These are phyloP conservation scores for Hetaerina americana DNA, from an alignment of 1,140 invertebrate species.

Conservation along the genomic window DNA sequence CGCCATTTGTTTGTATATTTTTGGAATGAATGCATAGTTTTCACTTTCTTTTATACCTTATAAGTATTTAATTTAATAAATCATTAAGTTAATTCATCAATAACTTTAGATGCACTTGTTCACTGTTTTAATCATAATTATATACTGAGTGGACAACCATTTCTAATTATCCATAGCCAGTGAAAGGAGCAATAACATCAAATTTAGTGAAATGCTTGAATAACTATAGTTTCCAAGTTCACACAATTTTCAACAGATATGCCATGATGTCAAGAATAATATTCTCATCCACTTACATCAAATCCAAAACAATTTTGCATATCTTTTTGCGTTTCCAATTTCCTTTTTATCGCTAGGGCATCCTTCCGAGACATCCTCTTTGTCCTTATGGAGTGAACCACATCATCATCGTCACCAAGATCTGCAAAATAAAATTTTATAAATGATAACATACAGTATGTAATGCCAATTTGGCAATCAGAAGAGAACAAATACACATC, in stretches of 20 bases:
- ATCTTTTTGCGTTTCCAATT: conserved; percentile 43
- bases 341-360: conserved; percentile 26
- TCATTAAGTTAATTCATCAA: no score
- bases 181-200: background rate
- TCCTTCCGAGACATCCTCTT: conserved; percentile 17
- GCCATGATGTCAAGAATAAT: background rate
- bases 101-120: no score
- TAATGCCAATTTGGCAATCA: no score
- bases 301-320: conserved; percentile 77
- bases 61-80: no score
- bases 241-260: background rate
- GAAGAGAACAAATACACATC: no score
- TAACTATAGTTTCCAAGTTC: background rate
- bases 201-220: background rate
- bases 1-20: no score
- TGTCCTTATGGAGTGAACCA: conserved; percentile 16
- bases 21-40: background rate
- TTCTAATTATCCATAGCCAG: background rate
- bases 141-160: no score
- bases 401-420: conserved; percentile 25
- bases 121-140: no score
- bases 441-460: no score
- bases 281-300: conserved; percentile 58
- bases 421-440: no score
- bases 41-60: no score